Evolutionary conservation across 2,888 invertebrate species (phyloP).

Genomic region (Mesoligia furuncula): DNA sequence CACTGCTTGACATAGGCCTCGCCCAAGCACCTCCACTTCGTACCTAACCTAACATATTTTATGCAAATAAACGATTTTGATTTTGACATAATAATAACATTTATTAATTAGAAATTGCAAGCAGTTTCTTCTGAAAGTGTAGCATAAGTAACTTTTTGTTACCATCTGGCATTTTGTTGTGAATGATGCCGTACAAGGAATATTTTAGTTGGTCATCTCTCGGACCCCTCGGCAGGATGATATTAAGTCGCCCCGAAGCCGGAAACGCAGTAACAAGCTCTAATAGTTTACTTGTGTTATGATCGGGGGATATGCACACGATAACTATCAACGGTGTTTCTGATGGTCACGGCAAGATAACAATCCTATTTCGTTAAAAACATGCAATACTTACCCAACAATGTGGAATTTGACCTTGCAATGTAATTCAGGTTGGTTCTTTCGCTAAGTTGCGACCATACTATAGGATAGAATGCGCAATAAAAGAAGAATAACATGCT

Average conservation of each 20-base stretch:
- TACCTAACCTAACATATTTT: no score
- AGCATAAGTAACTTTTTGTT: not conserved
- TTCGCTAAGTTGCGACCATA: not conserved
- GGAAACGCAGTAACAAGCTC: constrained; percentile 40
- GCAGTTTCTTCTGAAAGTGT: not conserved
- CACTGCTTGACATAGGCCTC: no score
- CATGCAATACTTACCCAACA: not conserved
- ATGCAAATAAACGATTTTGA: no score
- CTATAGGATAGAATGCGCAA: not conserved
- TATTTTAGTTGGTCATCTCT: not conserved
- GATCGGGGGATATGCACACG: constrained; percentile 16
- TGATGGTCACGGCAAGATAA: constrained; percentile 2
- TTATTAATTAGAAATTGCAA: not conserved
- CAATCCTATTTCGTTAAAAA: not conserved
- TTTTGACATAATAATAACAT: not conserved
- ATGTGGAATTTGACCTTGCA: not conserved
- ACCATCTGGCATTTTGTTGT: not conserved
- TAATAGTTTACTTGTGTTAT: constrained; percentile 25
- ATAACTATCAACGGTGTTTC: not conserved
- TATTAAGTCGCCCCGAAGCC: constrained; percentile 17
- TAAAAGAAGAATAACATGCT: not conserved
- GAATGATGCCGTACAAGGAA: not conserved
- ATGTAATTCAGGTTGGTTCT: not conserved
- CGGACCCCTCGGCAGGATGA: constrained; percentile 18
- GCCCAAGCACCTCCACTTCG: no score